These are phyloP conservation scores for Microplitis manilae DNA, from an alignment of 2,888 invertebrate species.

Conservation along the genomic window DNA sequence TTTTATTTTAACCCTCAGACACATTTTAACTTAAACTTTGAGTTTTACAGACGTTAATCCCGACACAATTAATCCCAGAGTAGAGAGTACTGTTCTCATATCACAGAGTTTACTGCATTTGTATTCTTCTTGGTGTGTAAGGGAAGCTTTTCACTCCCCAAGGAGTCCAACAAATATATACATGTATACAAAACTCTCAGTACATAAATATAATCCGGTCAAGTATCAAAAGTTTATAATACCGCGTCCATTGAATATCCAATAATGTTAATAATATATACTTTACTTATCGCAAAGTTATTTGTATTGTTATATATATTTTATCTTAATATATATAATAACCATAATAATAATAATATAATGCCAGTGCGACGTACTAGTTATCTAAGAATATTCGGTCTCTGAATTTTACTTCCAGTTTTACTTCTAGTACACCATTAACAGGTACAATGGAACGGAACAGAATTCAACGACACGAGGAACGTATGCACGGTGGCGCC, in stretches of 20 bases:
- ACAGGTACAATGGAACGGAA: slow-evolving; percentile 59
- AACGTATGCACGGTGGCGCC: slow-evolving; percentile 59
- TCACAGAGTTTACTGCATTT: neutral
- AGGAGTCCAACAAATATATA: neutral
- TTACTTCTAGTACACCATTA: slow-evolving; percentile 53
- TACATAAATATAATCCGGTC: no score
- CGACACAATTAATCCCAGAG: neutral
- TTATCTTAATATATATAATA: neutral
- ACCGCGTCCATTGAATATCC: no score
- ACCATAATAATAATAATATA: no score
- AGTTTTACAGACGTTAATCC: no score
- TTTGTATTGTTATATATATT: neutral
- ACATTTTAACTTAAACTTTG: neutral
- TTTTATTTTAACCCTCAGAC: neutral
- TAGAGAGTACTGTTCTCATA: neutral
- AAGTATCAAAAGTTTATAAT: no score
- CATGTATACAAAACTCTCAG: no score
- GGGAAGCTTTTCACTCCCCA: neutral
- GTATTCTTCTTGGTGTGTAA: neutral
- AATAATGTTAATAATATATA: neutral
- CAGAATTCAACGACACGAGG: slow-evolving; percentile 58
- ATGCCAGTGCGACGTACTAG: no score
- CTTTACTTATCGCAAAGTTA: neutral
- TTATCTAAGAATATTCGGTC: neutral
- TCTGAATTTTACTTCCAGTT: slow-evolving; percentile 42